Conservation (phyloP, 1,140 invertebrate species). For the Brachionus rubens region DNA sequence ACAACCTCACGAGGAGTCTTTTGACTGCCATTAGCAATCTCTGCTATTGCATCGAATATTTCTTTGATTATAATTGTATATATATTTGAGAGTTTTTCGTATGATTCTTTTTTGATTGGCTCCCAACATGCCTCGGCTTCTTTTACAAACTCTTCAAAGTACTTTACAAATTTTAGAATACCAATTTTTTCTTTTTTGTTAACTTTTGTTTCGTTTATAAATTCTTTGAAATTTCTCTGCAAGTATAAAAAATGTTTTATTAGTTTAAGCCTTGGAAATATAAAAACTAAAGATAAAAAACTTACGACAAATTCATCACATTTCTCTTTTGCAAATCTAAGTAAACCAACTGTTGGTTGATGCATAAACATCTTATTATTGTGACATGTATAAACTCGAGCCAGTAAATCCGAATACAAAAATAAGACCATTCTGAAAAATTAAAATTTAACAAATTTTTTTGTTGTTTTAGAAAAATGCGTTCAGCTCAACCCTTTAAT, state of each 20-base stretch:
- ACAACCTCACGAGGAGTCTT: conserved; percentile 91
- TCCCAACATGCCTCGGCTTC: conserved; percentile 43
- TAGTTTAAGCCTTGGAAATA: too few species aligned
- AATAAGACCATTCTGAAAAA: conserved; percentile 36
- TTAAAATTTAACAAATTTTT: conserved; percentile 19
- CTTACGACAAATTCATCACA: conserved; percentile 37
- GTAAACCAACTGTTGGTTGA: conserved; percentile 36
- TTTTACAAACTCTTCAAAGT: conserved; percentile 67
- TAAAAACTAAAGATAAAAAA: not conserved
- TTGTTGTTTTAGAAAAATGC: too few species aligned
- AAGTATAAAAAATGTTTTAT: conserved; percentile 48
- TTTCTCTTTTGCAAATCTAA: conserved; percentile 38
- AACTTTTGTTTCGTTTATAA: conserved; percentile 72
- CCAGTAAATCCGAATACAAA: conserved; percentile 12
- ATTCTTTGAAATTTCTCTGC: conserved; percentile 72
- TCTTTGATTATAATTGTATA: conserved; percentile 77
- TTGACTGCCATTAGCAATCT: conserved; percentile 77
- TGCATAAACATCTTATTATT: conserved; percentile 32
- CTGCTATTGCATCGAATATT: conserved; percentile 79
- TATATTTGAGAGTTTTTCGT: conserved; percentile 72
- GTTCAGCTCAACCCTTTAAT: too few species aligned
- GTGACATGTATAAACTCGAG: not conserved
- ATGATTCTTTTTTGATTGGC: conserved; percentile 35
- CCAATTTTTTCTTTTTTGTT: conserved; percentile 79
- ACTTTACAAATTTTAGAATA: conserved; percentile 82